Conservation (phyloP, 2,888 invertebrate genomes). For the Mayetiola destructor region DNA sequence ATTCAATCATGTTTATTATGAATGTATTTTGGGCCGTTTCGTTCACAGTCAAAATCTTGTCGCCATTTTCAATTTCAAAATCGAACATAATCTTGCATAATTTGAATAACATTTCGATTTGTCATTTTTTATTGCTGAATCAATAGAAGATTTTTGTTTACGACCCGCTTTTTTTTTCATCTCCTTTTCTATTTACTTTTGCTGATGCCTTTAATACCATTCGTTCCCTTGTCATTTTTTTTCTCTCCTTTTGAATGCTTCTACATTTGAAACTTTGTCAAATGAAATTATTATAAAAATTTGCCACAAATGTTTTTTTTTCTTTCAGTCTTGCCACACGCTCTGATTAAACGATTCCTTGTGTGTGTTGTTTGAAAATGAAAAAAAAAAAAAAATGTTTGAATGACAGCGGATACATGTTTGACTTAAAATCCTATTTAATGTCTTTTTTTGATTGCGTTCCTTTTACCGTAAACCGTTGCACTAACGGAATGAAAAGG, state of each 20-base stretch:
- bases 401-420: slow-evolving; percentile 16
- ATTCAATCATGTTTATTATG: no score
- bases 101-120: slow-evolving; percentile 13
- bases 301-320: no score
- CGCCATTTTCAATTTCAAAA: background rate
- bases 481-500: background rate
- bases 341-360: no score
- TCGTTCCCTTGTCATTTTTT: no score
- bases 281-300: no score
- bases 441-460: slow-evolving; percentile 22
- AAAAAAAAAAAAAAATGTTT: background rate
- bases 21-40: background rate
- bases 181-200: no score
- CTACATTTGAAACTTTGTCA: no score
- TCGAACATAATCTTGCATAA: slow-evolving; percentile 4
- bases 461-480: slow-evolving; percentile 19
- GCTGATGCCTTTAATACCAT: no score
- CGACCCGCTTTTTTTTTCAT: no score
- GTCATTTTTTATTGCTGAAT: slow-evolving; percentile 11
- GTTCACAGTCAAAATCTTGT: background rate
- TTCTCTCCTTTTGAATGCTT: no score
- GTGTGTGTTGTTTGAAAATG: background rate
- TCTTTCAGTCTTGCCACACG: no score
- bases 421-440: slow-evolving; percentile 20
- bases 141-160: no score